These are phyloP conservation scores for Nothocercus julius DNA, from an alignment of 2,113 vertebrate species.

Conservation along the genomic window DNA sequence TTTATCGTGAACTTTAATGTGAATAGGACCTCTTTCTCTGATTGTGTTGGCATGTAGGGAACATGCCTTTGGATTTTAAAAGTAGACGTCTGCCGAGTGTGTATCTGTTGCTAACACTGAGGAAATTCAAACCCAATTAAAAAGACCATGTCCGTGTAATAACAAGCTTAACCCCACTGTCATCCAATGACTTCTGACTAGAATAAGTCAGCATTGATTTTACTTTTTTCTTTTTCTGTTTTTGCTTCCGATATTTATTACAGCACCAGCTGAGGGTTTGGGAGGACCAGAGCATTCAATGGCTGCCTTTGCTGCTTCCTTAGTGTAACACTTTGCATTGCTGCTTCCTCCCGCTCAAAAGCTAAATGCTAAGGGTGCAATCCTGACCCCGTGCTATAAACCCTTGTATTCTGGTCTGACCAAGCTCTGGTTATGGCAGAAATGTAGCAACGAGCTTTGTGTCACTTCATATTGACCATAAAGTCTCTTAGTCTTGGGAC, in stretches of 20 bases:
- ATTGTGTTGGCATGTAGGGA: background rate
- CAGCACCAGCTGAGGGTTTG: background rate
- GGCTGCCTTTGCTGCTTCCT: background rate
- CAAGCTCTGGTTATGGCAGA: background rate
- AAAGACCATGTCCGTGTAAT: background rate
- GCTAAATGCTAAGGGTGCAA: background rate
- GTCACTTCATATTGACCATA: background rate
- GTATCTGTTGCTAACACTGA: background rate
- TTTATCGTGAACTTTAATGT: background rate
- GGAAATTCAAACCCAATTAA: background rate
- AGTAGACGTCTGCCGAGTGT: fast-evolving
- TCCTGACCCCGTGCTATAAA: background rate
- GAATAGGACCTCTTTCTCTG: background rate
- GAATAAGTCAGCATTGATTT: background rate
- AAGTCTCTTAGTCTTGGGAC: background rate
- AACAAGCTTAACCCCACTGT: background rate
- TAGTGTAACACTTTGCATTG: background rate
- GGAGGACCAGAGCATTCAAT: background rate
- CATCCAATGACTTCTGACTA: background rate
- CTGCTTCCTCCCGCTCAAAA: background rate
- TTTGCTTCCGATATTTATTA: background rate
- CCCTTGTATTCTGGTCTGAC: background rate
- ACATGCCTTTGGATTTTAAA: background rate
- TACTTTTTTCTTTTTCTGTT: background rate
- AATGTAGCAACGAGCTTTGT: background rate